These are phyloP conservation scores for Eristalis tenax DNA, from an alignment of 2,888 invertebrate genomes.

Conservation along the genomic window DNA sequence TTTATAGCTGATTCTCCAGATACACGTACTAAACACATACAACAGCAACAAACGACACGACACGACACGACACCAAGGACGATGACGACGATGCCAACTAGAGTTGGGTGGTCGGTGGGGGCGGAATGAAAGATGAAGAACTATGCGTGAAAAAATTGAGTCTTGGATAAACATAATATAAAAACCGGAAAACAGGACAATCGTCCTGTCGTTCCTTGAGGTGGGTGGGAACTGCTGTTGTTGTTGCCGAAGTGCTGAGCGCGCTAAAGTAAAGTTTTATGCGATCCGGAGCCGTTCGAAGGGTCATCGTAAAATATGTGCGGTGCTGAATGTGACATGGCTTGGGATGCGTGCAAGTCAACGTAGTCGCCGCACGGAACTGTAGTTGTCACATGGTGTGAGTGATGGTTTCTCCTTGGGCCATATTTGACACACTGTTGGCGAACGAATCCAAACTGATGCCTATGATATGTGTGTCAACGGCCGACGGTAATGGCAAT, in stretches of 20 bases:
- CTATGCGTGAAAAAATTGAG: conserved; percentile 51
- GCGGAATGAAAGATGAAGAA: conserved; percentile 12
- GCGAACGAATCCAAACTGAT: conserved; percentile 20
- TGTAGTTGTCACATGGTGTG: not conserved
- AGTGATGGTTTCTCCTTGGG: not conserved
- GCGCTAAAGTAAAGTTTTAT: conserved; percentile 63
- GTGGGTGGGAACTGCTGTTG: not conserved
- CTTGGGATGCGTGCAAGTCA: conserved; percentile 35
- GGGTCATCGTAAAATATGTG: conserved; percentile 57
- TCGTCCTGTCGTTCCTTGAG: conserved; percentile 3
- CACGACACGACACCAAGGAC: not conserved
- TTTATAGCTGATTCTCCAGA: conserved; percentile 65
- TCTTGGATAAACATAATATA: conserved; percentile 50
- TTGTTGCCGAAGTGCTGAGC: conserved; percentile 43
- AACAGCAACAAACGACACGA: not conserved
- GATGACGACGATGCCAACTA: not conserved
- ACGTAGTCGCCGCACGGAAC: not conserved
- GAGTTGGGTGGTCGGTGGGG: not conserved
- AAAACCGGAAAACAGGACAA: conserved; percentile 24
- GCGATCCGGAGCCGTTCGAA: conserved; percentile 31
- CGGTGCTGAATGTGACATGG: conserved; percentile 23
- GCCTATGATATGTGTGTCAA: conserved; percentile 13
- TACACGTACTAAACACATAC: conserved; percentile 24
- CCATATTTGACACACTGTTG: not conserved
- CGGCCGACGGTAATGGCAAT: conserved; percentile 23